Base-by-base conservation (phyloP, 2,113 vertebrate genomes). In the Calyptomena viridis region DNA sequence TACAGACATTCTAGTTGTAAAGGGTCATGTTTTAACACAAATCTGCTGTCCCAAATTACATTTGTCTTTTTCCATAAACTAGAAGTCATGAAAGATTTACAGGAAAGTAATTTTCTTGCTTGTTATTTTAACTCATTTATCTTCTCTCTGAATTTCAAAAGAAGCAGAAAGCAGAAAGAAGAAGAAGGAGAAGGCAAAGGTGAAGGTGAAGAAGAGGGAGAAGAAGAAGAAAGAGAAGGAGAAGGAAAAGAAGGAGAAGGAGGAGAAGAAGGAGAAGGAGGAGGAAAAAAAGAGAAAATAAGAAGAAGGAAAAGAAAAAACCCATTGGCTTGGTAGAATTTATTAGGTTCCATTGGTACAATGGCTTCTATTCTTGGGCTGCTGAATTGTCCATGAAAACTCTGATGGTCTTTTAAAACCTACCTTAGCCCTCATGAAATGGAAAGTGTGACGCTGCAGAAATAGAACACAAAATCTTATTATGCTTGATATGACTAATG, bases 21-120 rank as follows among this genome's bases (percentile, higher is more conserved):
- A 91, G 91, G 93, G 94, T 95, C 96, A 91, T 35, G 24, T 93
- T 96, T 95, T 95, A 97, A 94, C 62, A 84, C 75, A 92, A 91
- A 90, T 96, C 91, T 92, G 62, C 71, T 93, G 90, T 79, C 80
- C 92, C 79, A 94, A 87, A 96, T 97, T 86, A 83, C 72, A 53
- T 83, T 88, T 95, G 89, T 92, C 87, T 90, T 86, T 84, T 95
- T 80, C 73, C 40, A 87, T 89, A 94, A 94, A 83, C 23, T 55
- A 78, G 40, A 84, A 76, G 35, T 78, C 0, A 0, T 68, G 49
- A 53, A 79, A 93, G 53, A 89, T 96, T 93, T 95, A 85, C 44
- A 49, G 39, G 47, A 89, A 64, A 17, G 46, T 87, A 68, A 63
- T 82, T 93, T 84, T 78, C 20, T 47, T 76, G 46, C 17, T 87